phyloP scores from a whole-genome alignment of 2,888 invertebrate species.

The Rhingia rostrata region DNA sequence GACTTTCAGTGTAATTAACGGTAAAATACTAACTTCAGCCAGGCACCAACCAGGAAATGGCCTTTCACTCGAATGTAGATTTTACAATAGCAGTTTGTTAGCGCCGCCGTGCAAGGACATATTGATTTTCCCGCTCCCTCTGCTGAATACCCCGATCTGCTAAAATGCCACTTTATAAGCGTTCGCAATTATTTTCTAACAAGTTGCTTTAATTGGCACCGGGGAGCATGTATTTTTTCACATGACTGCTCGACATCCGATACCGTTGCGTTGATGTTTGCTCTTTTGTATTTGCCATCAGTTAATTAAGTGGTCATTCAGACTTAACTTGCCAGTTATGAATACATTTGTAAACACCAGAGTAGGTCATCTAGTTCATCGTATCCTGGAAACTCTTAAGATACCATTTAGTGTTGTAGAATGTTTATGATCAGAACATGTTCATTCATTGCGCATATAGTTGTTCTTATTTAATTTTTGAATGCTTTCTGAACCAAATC shows the following conservation, averaged over 20 bases:
- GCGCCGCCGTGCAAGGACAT: conserved; percentile 19
- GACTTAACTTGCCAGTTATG: conserved; percentile 12
- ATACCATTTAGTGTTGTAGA: too few species aligned
- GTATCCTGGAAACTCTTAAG: not conserved
- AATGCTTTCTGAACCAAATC: too few species aligned
- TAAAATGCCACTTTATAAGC: not conserved
- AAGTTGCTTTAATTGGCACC: conserved; percentile 1
- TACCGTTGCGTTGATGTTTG: conserved; percentile 16
- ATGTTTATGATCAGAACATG: too few species aligned
- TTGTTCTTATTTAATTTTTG: too few species aligned
- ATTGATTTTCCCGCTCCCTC: conserved; percentile 1
- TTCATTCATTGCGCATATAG: too few species aligned
- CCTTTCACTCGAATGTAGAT: conserved; percentile 11
- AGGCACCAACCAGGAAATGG: conserved; percentile 8
- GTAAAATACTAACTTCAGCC: conserved; percentile 4
- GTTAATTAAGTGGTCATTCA: conserved; percentile 42
- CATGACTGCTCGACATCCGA: conserved; percentile 27
- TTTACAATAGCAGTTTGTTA: conserved; percentile 13
- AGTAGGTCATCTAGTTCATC: conserved; percentile 16
- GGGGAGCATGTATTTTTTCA: conserved; percentile 7
- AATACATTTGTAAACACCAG: conserved; percentile 12
- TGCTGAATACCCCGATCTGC: conserved; percentile 11
- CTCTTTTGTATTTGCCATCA: conserved; percentile 17
- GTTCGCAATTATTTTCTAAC: conserved; percentile 40
- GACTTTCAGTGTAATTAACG: conserved; percentile 15